phyloP scores from a whole-genome alignment of 2,888 invertebrate genomes.

The Chrysomela aeneicollis region DNA sequence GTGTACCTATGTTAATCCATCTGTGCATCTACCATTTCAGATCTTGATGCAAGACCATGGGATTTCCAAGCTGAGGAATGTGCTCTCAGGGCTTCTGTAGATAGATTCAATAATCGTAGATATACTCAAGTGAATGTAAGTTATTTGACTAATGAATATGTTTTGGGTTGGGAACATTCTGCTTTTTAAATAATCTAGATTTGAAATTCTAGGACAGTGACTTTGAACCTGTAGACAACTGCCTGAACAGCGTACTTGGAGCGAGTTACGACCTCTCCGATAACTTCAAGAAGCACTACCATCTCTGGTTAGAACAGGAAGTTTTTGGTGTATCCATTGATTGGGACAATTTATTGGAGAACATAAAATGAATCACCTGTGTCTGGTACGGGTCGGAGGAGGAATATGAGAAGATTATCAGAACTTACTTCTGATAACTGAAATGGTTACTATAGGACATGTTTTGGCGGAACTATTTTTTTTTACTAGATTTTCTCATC shows the following conservation, averaged over 20 bases:
- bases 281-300: slow-evolving; percentile 93
- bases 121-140: slow-evolving; percentile 65
- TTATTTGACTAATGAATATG: slow-evolving; percentile 6
- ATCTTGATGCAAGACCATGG: slow-evolving; percentile 97
- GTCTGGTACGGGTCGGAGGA: background rate
- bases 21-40: slow-evolving; percentile 57
- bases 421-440: slow-evolving; percentile 1
- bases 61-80: slow-evolving; percentile 98
- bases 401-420: too few species aligned
- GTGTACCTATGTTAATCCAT: background rate
- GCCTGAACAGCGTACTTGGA: slow-evolving; percentile 83
- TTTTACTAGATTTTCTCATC: too few species aligned
- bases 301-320: slow-evolving; percentile 95
- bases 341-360: slow-evolving; percentile 71
- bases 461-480: too few species aligned
- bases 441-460: background rate
- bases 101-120: slow-evolving; percentile 93
- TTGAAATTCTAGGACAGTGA: slow-evolving; percentile 64
- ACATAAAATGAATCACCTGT: slow-evolving; percentile 11
- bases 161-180: too few species aligned
- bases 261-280: slow-evolving; percentile 83
- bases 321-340: slow-evolving; percentile 88
- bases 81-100: slow-evolving; percentile 90
- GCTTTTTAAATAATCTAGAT: too few species aligned
- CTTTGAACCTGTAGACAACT: slow-evolving; percentile 77